Conservation (phyloP, 1,140 invertebrate genomes). For the Drosophila takahashii region DNA sequence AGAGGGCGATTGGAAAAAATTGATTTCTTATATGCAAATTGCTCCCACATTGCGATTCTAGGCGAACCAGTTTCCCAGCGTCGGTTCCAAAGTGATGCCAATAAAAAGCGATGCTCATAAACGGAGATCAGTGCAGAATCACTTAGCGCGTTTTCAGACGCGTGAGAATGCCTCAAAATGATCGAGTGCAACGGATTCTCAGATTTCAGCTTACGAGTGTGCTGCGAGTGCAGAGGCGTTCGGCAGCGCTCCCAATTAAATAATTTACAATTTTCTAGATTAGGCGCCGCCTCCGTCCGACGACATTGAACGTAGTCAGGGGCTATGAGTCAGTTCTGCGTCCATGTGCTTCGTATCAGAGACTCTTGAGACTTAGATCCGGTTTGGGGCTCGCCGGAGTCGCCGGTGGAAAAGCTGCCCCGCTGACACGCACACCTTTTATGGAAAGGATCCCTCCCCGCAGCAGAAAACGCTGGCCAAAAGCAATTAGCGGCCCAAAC, state of each 20-base stretch:
- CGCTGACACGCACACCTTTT: conserved; percentile 50
- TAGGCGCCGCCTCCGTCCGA: conserved; percentile 50
- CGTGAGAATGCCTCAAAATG: conserved; percentile 40
- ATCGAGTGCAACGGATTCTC: conserved; percentile 36
- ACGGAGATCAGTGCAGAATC: conserved; percentile 31
- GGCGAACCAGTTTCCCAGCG: conserved; percentile 39
- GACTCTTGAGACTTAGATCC: conserved; percentile 46
- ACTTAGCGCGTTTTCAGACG: conserved; percentile 46
- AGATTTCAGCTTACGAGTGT: conserved; percentile 9
- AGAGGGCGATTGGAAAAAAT: conserved; percentile 7
- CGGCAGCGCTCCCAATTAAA: conserved; percentile 57
- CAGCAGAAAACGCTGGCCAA: conserved; percentile 38
- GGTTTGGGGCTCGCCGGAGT: conserved; percentile 43
- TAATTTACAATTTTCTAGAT: conserved; percentile 64
- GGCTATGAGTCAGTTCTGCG: conserved; percentile 43
- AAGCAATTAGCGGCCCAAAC: conserved; percentile 51
- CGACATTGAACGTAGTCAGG: conserved; percentile 37
- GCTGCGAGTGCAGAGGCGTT: conserved; percentile 41
- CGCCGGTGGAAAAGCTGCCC: conserved; percentile 39
- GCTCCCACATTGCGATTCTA: conserved; percentile 51
- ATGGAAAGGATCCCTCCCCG: conserved; percentile 28
- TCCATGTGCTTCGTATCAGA: conserved; percentile 13
- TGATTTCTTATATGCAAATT: conserved; percentile 45
- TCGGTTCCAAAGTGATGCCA: conserved; percentile 19
- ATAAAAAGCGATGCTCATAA: conserved; percentile 44